Base-by-base conservation (phyloP, 2,888 invertebrate species). In the Drosophila paranaensis region DNA sequence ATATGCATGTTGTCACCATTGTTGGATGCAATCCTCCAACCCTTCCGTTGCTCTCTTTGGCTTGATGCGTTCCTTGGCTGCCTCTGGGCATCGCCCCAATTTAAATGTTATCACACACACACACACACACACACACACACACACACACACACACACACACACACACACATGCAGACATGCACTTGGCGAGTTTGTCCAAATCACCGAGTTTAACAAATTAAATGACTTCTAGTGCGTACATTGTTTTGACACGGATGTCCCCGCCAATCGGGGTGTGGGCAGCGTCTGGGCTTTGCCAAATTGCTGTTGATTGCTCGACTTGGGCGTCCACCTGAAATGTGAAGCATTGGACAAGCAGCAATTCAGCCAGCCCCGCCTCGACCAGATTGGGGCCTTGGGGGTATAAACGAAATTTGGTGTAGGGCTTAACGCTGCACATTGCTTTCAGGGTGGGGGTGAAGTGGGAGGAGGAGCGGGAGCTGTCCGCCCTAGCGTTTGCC, bases 121-220 rank as follows among this genome's bases (percentile, higher is more conserved):
- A 39, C 20, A 25, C 42, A 30, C 25, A 33, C 33, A 33, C 20
- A 20, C 20, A 20, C 20, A 20, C 20, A 33, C 8, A 4, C 42
- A 16, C 27, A 37, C 54, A 25, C 66, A 48, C 25, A 33, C 33
- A 33, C 20, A 20, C 20, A 20, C 20, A 20, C 20, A 33, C 8
- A 4, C 42, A 16, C 27, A 37, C 54, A 25, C 66, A 48, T 50
- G 14, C 39, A 11, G n/a, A n/a, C 42, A 40, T 13, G 37, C 46
- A 51, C 69, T 70, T 68, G 60, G 55, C 60, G 78, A 77, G 79
- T 79, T 79, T 79, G 79, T 74, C 72, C 77, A 87, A 91, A 91
- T 91, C 91, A 89, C 87, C 82, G 88, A 91, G 89, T 92, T 90
- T 91, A 91, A 91, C 92, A 92, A 92, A 92, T 92, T 92, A 92